phyloP scores from a whole-genome alignment of 2,888 invertebrate genomes.

The Drosophila paramelanica region DNA sequence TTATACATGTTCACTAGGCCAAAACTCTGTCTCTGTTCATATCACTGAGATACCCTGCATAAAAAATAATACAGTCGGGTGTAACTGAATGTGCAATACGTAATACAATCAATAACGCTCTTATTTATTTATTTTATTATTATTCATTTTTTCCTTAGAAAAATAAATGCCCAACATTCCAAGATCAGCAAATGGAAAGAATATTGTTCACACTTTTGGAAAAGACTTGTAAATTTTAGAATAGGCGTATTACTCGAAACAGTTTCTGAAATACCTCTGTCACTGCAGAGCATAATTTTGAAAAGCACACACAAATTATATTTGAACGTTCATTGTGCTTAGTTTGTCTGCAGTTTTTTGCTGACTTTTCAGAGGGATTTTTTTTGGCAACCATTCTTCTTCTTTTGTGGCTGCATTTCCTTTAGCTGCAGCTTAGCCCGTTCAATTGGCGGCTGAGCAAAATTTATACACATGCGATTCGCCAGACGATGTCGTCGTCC shows the following conservation, averaged over 20 bases:
- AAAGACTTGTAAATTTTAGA: too few relatives aligned
- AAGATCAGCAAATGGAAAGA: too few relatives aligned
- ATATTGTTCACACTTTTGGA: too few relatives aligned
- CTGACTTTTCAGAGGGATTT: conserved; percentile 8
- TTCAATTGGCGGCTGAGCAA: conserved; percentile 27
- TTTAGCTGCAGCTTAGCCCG: conserved; percentile 39
- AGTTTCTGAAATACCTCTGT: not conserved
- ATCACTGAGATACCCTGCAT: not conserved
- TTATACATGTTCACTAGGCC: conserved; percentile 3
- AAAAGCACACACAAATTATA: not conserved
- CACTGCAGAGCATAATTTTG: conserved; percentile 17
- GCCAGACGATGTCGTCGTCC: conserved; percentile 22
- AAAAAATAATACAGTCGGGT: too few relatives aligned
- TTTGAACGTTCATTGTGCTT: conserved; percentile 18
- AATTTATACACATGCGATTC: conserved; percentile 61
- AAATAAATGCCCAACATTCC: too few relatives aligned
- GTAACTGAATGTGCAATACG: too few relatives aligned
- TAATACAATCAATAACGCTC: too few relatives aligned
- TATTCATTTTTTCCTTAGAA: too few relatives aligned
- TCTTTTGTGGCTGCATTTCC: conserved; percentile 59
- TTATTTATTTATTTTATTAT: too few relatives aligned
- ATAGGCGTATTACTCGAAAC: too few relatives aligned
- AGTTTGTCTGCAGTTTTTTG: conserved; percentile 40
- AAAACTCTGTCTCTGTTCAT: not conserved
- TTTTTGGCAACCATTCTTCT: conserved; percentile 50